These are phyloP conservation scores for Pantherophis alleghaniensis DNA, from an alignment of 2,797 vertebrate genomes.

Conservation along the genomic window DNA sequence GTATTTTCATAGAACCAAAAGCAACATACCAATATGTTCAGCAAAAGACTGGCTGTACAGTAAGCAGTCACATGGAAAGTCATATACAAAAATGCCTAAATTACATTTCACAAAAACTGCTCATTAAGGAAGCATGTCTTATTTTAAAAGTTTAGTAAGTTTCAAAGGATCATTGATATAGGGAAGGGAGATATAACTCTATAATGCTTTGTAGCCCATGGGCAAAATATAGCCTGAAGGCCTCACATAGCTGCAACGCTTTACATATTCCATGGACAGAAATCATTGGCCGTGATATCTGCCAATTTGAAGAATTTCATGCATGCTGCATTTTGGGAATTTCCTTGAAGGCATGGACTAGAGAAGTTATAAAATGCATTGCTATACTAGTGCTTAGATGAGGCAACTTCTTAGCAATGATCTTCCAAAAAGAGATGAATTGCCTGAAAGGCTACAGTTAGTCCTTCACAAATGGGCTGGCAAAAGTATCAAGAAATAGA, in stretches of 20 bases:
- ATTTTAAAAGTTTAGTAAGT: background rate
- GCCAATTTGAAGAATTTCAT: background rate
- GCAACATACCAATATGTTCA: background rate
- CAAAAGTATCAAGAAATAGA: background rate
- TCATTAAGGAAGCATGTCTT: background rate
- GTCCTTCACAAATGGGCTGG: background rate
- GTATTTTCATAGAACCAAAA: background rate
- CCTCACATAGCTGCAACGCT: background rate
- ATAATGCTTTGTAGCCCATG: background rate
- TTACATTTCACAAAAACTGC: background rate
- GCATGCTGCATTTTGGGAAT: background rate
- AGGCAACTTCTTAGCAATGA: background rate
- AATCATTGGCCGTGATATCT: background rate
- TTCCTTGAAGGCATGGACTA: background rate
- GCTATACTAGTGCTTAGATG: background rate
- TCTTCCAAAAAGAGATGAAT: background rate
- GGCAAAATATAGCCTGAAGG: background rate
- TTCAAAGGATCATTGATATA: background rate
- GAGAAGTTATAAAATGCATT: background rate
- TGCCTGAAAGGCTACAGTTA: background rate
- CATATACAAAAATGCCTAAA: background rate
- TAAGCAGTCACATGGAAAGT: background rate
- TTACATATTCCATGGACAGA: background rate
- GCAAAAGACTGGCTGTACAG: background rate
- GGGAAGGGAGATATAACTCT: background rate